These are phyloP conservation scores for Apamea sordens DNA, from an alignment of 2,888 invertebrate genomes.

Conservation along the genomic window DNA sequence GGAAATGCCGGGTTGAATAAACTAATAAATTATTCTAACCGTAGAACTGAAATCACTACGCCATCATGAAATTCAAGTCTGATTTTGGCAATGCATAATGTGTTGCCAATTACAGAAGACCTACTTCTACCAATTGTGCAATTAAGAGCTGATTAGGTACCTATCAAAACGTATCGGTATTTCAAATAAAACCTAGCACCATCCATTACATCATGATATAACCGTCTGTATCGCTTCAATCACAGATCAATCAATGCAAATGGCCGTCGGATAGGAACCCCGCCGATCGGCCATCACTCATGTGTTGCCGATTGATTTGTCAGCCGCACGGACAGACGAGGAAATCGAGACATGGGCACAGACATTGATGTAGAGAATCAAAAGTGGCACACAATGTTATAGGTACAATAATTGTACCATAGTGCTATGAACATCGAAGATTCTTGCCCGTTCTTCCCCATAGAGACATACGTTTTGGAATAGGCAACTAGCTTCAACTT, in stretches of 20 bases:
- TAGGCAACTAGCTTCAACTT: background rate
- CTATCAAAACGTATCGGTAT: background rate
- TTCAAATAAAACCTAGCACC: conserved; percentile 8
- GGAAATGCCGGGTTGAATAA: background rate
- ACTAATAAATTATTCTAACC: background rate
- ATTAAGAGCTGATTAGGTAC: background rate
- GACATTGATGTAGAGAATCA: conserved; percentile 25
- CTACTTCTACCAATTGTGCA: background rate
- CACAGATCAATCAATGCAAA: conserved; percentile 56
- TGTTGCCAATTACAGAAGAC: background rate
- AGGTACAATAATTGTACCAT: background rate
- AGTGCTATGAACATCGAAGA: background rate
- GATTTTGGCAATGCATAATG: background rate
- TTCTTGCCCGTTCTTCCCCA: background rate
- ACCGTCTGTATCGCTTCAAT: conserved; percentile 29
- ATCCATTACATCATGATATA: conserved; percentile 11
- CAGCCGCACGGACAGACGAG: conserved; percentile 35
- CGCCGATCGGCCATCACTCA: conserved; percentile 50
- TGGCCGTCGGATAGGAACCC: conserved; percentile 20
- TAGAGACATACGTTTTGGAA: background rate
- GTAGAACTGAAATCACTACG: background rate
- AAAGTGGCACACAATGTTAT: background rate
- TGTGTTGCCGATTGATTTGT: conserved; percentile 56
- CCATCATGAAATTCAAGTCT: background rate
- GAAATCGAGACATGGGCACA: conserved; percentile 32